phyloP scores from a whole-genome alignment of 2,113 vertebrate genomes.

The Electrona antarctica region DNA sequence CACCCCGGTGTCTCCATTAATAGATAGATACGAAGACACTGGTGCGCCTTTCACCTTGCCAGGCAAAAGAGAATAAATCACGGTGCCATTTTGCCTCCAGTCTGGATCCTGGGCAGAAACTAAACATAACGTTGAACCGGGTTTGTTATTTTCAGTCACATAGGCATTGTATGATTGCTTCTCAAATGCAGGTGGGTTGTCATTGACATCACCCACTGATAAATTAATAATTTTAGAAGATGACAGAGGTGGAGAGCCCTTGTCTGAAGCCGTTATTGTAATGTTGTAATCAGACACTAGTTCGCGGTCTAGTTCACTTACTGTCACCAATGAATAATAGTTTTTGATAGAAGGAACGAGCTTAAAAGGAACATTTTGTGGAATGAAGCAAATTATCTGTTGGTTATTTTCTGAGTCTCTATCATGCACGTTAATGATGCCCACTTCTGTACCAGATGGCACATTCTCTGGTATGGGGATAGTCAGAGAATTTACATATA shows the following conservation, averaged over 20 bases:
- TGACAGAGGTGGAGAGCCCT: slow-evolving; percentile 65
- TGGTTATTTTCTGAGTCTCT: slow-evolving; percentile 72
- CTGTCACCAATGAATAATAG: slow-evolving; percentile 49
- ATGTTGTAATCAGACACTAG: slow-evolving; percentile 47
- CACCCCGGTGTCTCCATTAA: no score
- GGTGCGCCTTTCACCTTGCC: slow-evolving; percentile 31
- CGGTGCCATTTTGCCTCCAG: slow-evolving; percentile 62
- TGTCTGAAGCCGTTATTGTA: slow-evolving; percentile 53
- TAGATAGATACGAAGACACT: no score
- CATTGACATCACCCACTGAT: slow-evolving; percentile 69
- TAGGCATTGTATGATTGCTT: slow-evolving; percentile 55
- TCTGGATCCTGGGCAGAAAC: slow-evolving; percentile 68
- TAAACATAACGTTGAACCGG: slow-evolving; percentile 65
- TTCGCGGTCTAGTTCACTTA: slow-evolving; percentile 46
- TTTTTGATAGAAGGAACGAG: slow-evolving; percentile 67
- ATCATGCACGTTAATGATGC: slow-evolving; percentile 79
- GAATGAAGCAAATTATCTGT: slow-evolving; percentile 64
- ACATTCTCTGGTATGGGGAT: slow-evolving; percentile 68
- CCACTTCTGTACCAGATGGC: slow-evolving; percentile 73
- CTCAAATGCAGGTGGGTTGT: slow-evolving; percentile 69
- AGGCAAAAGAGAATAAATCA: slow-evolving; percentile 69
- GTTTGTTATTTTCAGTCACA: slow-evolving; percentile 72
- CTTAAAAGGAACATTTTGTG: slow-evolving; percentile 66
- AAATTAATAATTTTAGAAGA: slow-evolving; percentile 54
- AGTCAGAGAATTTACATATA: slow-evolving; percentile 68